Evolutionary conservation across 2,888 invertebrate genomes (phyloP), one percentile per base, ranked within the genome.

Genomic region (Aradus depressus): DNA sequence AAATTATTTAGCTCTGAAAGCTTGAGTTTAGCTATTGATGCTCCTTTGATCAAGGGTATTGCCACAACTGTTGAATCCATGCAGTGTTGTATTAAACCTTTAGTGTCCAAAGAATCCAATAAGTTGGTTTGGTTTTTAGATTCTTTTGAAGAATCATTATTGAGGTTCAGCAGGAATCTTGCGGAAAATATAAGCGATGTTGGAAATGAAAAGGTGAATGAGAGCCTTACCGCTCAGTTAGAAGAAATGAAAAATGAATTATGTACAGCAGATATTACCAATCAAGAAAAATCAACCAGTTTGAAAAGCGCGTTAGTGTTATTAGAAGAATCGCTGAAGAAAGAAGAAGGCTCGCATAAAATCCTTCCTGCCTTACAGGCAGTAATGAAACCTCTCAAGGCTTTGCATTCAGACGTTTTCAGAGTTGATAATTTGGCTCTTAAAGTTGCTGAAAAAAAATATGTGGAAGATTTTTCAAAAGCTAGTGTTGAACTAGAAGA

Each of bases 401-500:
- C 35, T 10, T 19, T 56, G 21, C 56, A 56, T 26, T 52, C 52
- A 52, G 50, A 47, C 35, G 45, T 55, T 10, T 28, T 31, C n/a
- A 28, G 43, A 8, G 32, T 51, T 3, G 47, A 52, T 43, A 34
- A 37, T 10, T 50, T 39, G 35, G 41, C 26, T 2, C 25, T 53
- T 19, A 51, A 44, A 39, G 51, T 48, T 6, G 56, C 47, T 18
- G 56, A 56, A 39, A 16, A 43, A 5, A 53, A 56, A 43, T 56
- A 53, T 44, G 39, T 56, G 44, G 56, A 56, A 16, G 37, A 48
- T 14, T 58, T 58, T 44, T 58, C 58, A 19, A 58, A 57, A 50
- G 54, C 52, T 4, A 52, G 58, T 26, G 50, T 52, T 25, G 59
- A 56, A 28, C 52, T 60, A 21, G 60, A 60, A 45, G 39, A 56